A percentile compares a stretch with the other conserved stretches of the same genome.
phyloP scores from a whole-genome alignment of 2,113 vertebrate species.

The Australoheros scitulus region DNA sequence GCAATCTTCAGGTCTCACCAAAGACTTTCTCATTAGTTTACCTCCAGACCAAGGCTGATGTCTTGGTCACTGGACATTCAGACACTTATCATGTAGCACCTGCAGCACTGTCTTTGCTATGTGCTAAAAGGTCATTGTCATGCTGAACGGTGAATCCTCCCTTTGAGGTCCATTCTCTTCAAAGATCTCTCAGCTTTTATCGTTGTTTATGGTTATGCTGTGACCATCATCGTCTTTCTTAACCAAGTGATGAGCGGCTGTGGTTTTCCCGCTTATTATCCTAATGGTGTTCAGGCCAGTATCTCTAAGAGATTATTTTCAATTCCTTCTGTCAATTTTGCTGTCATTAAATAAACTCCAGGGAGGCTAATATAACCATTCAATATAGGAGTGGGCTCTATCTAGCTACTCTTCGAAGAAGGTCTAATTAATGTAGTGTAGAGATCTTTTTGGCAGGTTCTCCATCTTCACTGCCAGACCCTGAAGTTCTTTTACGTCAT shows the following conservation, averaged over 20 bases:
- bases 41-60: neutral
- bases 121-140: neutral
- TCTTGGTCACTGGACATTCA: neutral
- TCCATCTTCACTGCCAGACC: constrained; percentile 12
- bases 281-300: neutral
- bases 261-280: neutral
- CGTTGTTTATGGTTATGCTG: neutral
- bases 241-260: neutral
- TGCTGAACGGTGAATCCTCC: neutral
- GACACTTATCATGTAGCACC: neutral
- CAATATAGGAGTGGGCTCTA: constrained; percentile 11
- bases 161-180: neutral
- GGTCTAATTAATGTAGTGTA: constrained; percentile 36
- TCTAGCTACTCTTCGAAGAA: neutral
- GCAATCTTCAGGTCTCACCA: neutral
- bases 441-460: constrained; percentile 19
- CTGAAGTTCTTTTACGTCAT: neutral
- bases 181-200: neutral
- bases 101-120: neutral
- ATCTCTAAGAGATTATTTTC: constrained; percentile 4
- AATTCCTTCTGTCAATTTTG: constrained; percentile 2
- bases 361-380: constrained; percentile 12
- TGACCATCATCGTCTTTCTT: neutral
- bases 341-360: constrained; percentile 25
- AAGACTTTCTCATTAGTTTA: neutral